Conservation (phyloP, 1,140 invertebrate genomes). For the Bathynomus jamesi region DNA sequence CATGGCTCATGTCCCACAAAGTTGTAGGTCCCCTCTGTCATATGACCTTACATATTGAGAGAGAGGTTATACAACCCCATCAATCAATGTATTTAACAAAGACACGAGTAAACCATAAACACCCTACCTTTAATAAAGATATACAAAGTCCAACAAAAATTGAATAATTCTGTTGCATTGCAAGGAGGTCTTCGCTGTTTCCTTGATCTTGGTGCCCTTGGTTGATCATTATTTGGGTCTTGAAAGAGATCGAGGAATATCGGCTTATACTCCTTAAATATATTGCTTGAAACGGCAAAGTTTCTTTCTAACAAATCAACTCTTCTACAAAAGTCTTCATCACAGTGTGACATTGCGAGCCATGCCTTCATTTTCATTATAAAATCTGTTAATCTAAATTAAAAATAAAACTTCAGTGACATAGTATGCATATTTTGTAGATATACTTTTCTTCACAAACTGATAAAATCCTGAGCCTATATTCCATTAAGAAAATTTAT, state of each 20-base stretch:
- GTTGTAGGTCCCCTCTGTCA: too few relatives aligned
- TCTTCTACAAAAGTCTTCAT: slow-evolving; percentile 72
- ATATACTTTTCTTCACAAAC: too few relatives aligned
- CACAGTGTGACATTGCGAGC: slow-evolving; percentile 86
- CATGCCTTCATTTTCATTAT: slow-evolving; percentile 93
- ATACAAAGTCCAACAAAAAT: slow-evolving; percentile 34
- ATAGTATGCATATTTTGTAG: too few relatives aligned
- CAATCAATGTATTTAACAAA: too few relatives aligned
- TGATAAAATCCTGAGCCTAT: too few relatives aligned
- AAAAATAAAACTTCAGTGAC: too few relatives aligned
- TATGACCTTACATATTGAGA: too few relatives aligned
- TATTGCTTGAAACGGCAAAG: slow-evolving; percentile 87
- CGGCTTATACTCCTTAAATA: slow-evolving; percentile 86
- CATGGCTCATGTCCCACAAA: too few relatives aligned
- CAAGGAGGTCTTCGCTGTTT: slow-evolving; percentile 55
- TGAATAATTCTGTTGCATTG: slow-evolving; percentile 32
- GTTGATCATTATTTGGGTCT: slow-evolving; percentile 52
- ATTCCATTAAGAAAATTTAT: too few relatives aligned
- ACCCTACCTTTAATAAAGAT: slow-evolving; percentile 35
- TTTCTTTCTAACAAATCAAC: slow-evolving; percentile 81
- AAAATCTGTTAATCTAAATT: slow-evolving; percentile 87
- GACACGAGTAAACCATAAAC: too few relatives aligned
- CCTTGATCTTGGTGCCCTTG: slow-evolving; percentile 55
- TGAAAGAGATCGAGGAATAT: slow-evolving; percentile 79
- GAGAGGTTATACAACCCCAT: too few relatives aligned